A percentile compares a stretch with the other conserved stretches of the same genome.
These are phyloP conservation scores for Lagopus muta DNA, from an alignment of 2,113 vertebrate species.

Conservation along the genomic window DNA sequence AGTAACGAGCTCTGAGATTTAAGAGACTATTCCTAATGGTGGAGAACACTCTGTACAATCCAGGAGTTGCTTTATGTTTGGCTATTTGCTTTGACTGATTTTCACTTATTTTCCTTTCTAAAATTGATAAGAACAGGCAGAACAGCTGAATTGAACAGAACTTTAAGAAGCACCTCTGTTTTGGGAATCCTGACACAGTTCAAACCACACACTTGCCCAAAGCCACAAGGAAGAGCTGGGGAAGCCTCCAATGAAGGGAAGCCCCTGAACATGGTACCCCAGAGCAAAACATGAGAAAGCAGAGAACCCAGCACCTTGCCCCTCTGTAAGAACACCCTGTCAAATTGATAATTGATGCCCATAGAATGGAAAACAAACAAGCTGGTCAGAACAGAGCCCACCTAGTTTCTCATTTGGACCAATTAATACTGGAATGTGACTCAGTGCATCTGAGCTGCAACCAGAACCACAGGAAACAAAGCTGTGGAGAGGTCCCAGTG, in stretches of 20 bases:
- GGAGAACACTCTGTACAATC: neutral
- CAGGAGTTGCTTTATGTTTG: neutral
- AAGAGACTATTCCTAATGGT: neutral
- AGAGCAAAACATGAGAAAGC: neutral
- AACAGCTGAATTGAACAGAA: neutral
- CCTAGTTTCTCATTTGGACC: neutral
- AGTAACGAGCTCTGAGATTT: neutral
- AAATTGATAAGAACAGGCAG: neutral
- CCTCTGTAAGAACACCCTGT: no score
- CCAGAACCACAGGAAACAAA: neutral
- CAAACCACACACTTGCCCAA: neutral
- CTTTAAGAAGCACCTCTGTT: neutral
- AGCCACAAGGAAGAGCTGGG: neutral
- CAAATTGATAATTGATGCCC: neutral
- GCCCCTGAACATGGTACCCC: neutral
- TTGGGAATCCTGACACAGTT: neutral
- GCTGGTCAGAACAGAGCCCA: neutral
- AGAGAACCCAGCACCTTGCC: neutral
- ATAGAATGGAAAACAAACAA: neutral
- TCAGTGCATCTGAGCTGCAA: neutral
- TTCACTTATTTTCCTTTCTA: neutral
- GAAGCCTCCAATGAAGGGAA: neutral
- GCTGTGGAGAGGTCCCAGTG: neutral
- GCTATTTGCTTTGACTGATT: neutral
- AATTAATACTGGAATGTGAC: neutral